Evolutionary conservation across 1,140 invertebrate species (phyloP).

Genomic region (Leucophenga varia): DNA sequence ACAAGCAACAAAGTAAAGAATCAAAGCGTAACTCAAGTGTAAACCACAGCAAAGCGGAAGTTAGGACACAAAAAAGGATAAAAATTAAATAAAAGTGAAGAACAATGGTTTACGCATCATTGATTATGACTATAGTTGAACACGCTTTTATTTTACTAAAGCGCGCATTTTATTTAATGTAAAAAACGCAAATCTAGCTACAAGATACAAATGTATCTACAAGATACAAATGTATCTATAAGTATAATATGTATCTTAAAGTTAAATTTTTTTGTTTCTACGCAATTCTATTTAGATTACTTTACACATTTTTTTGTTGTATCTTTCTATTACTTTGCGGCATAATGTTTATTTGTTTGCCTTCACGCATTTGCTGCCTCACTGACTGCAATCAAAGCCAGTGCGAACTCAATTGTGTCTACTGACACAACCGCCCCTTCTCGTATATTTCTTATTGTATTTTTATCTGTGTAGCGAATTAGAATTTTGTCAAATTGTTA

Average conservation of each 20-base stretch:
- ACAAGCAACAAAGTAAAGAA: too few relatives aligned
- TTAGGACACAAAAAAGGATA: too few relatives aligned
- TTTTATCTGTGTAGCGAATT: constrained; percentile 54
- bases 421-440: constrained; percentile 11
- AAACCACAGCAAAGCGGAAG: too few relatives aligned
- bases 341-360: constrained; percentile 51
- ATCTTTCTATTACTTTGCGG: not conserved
- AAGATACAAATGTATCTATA: too few relatives aligned
- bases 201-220: too few relatives aligned
- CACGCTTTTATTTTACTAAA: constrained; percentile 17
- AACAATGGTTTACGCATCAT: constrained; percentile 1
- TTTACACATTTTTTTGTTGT: not conserved
- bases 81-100: too few relatives aligned
- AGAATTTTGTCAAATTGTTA: constrained; percentile 56
- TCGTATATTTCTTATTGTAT: constrained; percentile 25
- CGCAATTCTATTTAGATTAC: too few relatives aligned
- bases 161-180: constrained; percentile 2
- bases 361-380: constrained; percentile 51
- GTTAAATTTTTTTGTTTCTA: too few relatives aligned
- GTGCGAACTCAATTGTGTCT: constrained; percentile 7
- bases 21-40: too few relatives aligned
- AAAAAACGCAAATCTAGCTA: too few relatives aligned
- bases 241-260: too few relatives aligned
- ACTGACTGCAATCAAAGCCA: constrained; percentile 39
- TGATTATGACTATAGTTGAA: constrained; percentile 24